Conservation (phyloP, 2,797 vertebrate species). For the Alcedo quadribrachys region DNA sequence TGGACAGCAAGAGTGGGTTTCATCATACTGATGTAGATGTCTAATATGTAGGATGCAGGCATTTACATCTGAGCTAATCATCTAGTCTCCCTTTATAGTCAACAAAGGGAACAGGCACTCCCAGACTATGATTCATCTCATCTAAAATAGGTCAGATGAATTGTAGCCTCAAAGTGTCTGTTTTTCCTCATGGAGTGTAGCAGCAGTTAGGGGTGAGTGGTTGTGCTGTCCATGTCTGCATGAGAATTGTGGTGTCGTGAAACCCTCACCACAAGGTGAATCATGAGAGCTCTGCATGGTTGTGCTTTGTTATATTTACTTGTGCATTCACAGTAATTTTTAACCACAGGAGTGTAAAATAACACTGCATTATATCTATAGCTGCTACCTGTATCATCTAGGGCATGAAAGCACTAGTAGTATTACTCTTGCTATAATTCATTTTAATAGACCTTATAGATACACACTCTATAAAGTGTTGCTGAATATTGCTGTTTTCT, state of each 20-base stretch:
- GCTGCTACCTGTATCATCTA: not conserved
- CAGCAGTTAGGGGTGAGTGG: not conserved
- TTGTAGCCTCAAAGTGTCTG: slow-evolving; percentile 14
- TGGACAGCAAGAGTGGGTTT: not conserved
- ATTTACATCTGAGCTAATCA: slow-evolving; percentile 19
- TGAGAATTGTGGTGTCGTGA: not conserved
- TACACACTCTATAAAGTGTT: not conserved
- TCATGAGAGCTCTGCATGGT: not conserved
- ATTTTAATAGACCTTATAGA: not conserved
- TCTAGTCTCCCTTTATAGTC: not conserved
- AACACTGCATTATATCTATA: not conserved
- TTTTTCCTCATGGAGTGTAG: not conserved
- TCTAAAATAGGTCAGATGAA: slow-evolving; percentile 61
- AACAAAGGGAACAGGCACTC: not conserved
- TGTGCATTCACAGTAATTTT: not conserved
- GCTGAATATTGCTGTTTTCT: not conserved
- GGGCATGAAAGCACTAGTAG: not conserved
- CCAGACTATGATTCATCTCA: slow-evolving; percentile 42
- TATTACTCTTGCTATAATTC: not conserved
- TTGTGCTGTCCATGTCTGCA: not conserved
- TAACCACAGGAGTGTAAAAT: not conserved
- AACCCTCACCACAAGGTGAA: not conserved
- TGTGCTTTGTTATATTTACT: slow-evolving; percentile 17
- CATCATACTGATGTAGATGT: not conserved
- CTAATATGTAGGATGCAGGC: not conserved